Evolutionary conservation across 2,888 invertebrate species (phyloP).

Genomic region (Drosophila crucigera): DNA sequence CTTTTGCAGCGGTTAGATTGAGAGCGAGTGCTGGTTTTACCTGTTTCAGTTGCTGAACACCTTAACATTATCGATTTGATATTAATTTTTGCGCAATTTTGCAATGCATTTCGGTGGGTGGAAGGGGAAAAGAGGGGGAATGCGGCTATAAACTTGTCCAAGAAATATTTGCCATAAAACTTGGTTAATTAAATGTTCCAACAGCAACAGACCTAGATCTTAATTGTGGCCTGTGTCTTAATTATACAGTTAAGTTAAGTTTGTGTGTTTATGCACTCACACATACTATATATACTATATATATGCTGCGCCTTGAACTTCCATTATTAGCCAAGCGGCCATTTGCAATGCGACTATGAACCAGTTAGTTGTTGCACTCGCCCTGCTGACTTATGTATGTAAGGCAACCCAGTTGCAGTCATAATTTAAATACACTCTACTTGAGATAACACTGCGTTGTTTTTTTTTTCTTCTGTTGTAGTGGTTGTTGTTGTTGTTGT

Average conservation of each 20-base stretch:
- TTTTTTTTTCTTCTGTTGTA: slow-evolving; percentile 1
- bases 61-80: slow-evolving; percentile 74
- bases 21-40: slow-evolving; percentile 71
- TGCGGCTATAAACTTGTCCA: slow-evolving; percentile 34
- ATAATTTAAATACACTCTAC: slow-evolving; percentile 39
- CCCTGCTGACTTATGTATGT: slow-evolving; percentile 36
- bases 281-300: too few relatives aligned
- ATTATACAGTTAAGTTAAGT: slow-evolving; percentile 44
- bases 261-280: slow-evolving; percentile 1
- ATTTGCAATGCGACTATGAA: slow-evolving; percentile 24
- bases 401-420: slow-evolving; percentile 23
- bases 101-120: slow-evolving; percentile 42
- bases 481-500: slow-evolving; percentile 1
- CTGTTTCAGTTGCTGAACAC: slow-evolving; percentile 59
- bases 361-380: slow-evolving; percentile 41
- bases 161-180: slow-evolving; percentile 53
- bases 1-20: slow-evolving; percentile 38
- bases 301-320: slow-evolving; percentile 48
- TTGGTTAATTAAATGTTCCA: slow-evolving; percentile 65
- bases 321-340: slow-evolving; percentile 44
- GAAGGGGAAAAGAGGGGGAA: not conserved
- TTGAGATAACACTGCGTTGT: slow-evolving; percentile 24
- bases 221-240: slow-evolving; percentile 42
- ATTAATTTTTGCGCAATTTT: slow-evolving; percentile 71
- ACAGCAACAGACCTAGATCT: slow-evolving; percentile 31